Evolutionary conservation across 2,113 vertebrate species (phyloP).

Genomic region (Diphyllodes magnificus): DNA sequence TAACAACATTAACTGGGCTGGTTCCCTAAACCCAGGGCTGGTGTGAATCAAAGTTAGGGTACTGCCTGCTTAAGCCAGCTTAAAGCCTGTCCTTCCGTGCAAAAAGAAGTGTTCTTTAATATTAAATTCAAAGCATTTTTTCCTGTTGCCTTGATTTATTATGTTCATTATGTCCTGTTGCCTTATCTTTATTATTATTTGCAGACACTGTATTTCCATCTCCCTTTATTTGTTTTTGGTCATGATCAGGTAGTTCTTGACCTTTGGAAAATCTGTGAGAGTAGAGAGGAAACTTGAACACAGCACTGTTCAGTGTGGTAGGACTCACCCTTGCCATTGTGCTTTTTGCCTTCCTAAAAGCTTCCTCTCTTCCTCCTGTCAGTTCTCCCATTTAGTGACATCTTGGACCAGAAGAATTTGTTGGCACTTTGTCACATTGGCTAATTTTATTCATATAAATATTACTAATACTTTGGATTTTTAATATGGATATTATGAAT

Average conservation of each 20-base stretch:
- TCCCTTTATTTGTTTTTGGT: not conserved
- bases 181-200: not conserved
- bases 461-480: not conserved
- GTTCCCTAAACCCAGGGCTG: not conserved
- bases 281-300: not conserved
- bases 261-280: not conserved
- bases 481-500: not conserved
- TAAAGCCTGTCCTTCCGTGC: not conserved
- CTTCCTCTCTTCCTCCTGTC: not conserved
- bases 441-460: not conserved
- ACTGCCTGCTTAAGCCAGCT: not conserved
- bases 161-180: not conserved
- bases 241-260: not conserved
- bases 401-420: not conserved
- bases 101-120: not conserved
- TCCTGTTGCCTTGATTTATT: not conserved
- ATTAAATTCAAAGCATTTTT: not conserved
- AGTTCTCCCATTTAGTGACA: not conserved
- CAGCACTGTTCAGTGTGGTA: not conserved
- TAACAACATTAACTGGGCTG: not conserved
- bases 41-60: not conserved
- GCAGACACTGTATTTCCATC: not conserved
- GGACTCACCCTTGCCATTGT: not conserved
- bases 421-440: not conserved
- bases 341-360: not conserved